Evolutionary conservation across 2,797 vertebrate genomes (phyloP).

Genomic region (Psittacula echo): DNA sequence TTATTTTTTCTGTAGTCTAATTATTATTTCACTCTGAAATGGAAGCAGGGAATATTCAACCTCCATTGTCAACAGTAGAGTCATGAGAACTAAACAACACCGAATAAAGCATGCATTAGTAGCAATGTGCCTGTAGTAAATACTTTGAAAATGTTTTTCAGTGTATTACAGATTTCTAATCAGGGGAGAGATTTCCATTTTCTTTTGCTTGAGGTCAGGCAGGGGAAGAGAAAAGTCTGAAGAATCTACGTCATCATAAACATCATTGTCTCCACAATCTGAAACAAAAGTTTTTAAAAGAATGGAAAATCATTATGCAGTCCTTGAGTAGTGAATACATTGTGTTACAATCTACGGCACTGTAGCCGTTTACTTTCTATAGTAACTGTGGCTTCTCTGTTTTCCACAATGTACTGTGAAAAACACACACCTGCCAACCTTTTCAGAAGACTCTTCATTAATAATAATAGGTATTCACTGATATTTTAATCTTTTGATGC

Average conservation of each 20-base stretch:
- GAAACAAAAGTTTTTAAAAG: not conserved
- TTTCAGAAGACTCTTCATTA: slow-evolving; percentile 10
- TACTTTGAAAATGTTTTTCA: not conserved
- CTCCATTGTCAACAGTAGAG: not conserved
- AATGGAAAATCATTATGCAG: not conserved
- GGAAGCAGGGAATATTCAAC: not conserved
- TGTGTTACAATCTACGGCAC: not conserved
- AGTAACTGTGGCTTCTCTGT: not conserved
- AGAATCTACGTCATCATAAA: slow-evolving; percentile 85
- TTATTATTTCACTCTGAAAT: not conserved
- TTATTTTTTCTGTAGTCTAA: not conserved
- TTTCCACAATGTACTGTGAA: not conserved
- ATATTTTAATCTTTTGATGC: slow-evolving; percentile 14
- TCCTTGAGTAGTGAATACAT: not conserved
- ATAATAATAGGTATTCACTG: not conserved
- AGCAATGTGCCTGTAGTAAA: not conserved
- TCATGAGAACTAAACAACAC: not conserved
- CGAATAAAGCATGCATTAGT: not conserved
- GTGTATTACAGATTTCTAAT: not conserved
- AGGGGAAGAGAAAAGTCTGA: slow-evolving; percentile 69
- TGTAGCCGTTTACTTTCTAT: not conserved
- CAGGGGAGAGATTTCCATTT: not conserved
- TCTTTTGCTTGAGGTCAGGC: slow-evolving; percentile 70
- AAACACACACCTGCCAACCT: not conserved
- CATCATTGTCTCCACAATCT: slow-evolving; percentile 69